Conservation (phyloP, 2,888 invertebrate genomes). For the Oligia fasciuncula region DNA sequence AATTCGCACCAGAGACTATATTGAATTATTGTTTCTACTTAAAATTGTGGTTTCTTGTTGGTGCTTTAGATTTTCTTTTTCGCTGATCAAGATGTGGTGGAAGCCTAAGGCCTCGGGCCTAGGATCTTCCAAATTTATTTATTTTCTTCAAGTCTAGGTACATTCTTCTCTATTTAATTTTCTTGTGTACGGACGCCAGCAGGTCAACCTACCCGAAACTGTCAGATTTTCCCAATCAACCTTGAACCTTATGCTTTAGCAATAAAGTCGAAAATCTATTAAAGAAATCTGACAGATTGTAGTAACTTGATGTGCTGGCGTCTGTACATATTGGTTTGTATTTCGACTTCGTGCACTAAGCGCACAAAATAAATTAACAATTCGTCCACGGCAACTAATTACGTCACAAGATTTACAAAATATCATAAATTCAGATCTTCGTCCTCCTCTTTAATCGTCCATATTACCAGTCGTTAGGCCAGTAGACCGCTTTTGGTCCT, state of each 20-base stretch:
- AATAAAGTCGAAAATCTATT: too few relatives aligned
- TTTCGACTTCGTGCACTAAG: conserved; percentile 69
- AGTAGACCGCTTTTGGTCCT: too few relatives aligned
- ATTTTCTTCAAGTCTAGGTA: not conserved
- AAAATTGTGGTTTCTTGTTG: not conserved
- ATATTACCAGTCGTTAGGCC: not conserved
- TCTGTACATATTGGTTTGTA: not conserved
- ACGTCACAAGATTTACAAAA: conserved; percentile 47
- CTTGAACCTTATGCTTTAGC: too few relatives aligned
- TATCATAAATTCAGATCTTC: not conserved
- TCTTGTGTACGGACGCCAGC: too few relatives aligned
- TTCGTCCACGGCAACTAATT: conserved; percentile 64
- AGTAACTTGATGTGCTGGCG: too few relatives aligned
- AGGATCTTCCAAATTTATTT: not conserved
- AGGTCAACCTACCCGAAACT: too few relatives aligned
- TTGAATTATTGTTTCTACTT: not conserved
- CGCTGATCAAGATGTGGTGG: not conserved
- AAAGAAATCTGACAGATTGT: too few relatives aligned
- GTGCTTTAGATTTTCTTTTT: not conserved
- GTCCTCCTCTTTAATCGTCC: not conserved
- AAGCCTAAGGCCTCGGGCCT: not conserved
- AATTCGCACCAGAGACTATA: not conserved
- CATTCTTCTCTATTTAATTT: not conserved
- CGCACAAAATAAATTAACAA: conserved; percentile 42
- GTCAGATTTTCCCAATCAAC: too few relatives aligned